Evolutionary conservation across 1,140 invertebrate species (phyloP).

Genomic region (Chlorops oryzae): DNA sequence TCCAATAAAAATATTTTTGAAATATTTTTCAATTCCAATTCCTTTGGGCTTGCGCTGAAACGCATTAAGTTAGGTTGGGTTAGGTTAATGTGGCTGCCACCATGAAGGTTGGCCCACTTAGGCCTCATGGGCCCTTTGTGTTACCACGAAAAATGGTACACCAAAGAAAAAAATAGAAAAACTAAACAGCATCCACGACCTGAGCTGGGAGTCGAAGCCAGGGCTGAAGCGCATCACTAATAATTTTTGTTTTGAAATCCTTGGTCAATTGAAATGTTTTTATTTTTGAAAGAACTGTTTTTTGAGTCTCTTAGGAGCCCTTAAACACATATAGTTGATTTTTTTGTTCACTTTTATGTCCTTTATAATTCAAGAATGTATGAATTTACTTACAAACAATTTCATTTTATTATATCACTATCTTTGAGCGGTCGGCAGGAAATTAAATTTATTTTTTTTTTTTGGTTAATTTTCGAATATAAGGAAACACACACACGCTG

Average conservation of each 20-base stretch:
- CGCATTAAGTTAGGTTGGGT: too few species aligned
- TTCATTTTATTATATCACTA: slow-evolving; percentile 31
- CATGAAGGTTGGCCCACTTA: too few species aligned
- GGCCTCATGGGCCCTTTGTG: too few species aligned
- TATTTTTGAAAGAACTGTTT: not conserved
- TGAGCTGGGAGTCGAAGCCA: not conserved
- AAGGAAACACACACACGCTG: slow-evolving; percentile 1
- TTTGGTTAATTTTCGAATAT: not conserved
- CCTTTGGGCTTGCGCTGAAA: too few species aligned
- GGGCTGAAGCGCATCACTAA: not conserved
- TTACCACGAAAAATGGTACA: too few species aligned
- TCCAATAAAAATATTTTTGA: too few species aligned
- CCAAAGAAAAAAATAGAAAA: too few species aligned
- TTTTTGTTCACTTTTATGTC: not conserved
- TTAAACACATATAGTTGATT: not conserved
- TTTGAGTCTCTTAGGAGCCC: not conserved
- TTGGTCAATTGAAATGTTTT: not conserved
- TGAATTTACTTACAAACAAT: slow-evolving; percentile 38
- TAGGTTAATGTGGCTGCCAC: too few species aligned
- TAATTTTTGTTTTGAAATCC: not conserved
- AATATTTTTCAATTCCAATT: too few species aligned
- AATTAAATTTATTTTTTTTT: slow-evolving; percentile 10
- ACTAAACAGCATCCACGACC: not conserved
- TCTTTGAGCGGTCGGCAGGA: too few species aligned
- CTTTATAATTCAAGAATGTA: not conserved